Evolutionary conservation across 2,888 invertebrate species (phyloP).

Genomic region (Gnatocerus cornutus): DNA sequence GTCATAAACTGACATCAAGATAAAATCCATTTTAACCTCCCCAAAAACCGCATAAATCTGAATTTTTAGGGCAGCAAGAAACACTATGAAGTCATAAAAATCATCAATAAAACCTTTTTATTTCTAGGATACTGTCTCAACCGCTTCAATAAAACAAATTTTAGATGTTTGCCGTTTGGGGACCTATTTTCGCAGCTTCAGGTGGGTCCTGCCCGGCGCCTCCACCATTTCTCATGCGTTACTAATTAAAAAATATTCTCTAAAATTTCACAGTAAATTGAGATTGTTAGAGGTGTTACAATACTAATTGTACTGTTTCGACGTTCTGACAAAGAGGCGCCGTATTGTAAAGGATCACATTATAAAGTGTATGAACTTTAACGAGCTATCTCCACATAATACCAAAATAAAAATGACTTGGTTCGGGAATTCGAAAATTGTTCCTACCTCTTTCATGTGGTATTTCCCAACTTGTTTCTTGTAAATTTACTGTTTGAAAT

Average conservation of each 20-base stretch:
- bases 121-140: constrained; percentile 20
- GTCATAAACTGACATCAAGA: constrained; percentile 24
- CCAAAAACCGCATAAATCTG: constrained; percentile 40
- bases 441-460: neutral
- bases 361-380: too few species aligned
- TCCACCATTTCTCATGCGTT: too few species aligned
- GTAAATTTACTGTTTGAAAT: neutral
- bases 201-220: too few species aligned
- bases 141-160: constrained; percentile 35
- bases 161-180: constrained; percentile 5
- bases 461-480: neutral
- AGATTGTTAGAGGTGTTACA: too few species aligned
- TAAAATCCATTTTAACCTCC: constrained; percentile 33
- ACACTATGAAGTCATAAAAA: constrained; percentile 39
- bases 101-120: constrained; percentile 38
- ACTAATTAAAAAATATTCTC: too few species aligned
- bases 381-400: too few species aligned
- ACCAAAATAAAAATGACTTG: too few species aligned
- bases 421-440: too few species aligned
- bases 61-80: constrained; percentile 35
- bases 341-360: too few species aligned
- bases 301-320: too few species aligned
- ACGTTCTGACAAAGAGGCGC: too few species aligned
- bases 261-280: too few species aligned
- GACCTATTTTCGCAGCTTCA: constrained; percentile 9